Conservation (phyloP, 2,113 vertebrate species). For the Oophaga pumilio region DNA sequence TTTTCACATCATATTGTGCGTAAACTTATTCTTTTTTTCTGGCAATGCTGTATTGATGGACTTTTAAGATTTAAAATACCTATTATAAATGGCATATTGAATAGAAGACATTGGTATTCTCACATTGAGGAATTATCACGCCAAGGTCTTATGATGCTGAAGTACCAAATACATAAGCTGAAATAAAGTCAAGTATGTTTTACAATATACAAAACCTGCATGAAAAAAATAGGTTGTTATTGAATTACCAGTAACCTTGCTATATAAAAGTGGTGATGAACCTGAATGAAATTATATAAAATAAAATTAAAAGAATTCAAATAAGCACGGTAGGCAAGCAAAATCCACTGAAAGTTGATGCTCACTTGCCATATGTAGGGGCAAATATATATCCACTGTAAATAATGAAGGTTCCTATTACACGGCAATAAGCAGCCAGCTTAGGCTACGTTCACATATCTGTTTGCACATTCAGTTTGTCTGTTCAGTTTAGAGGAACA, state of each 20-base stretch:
- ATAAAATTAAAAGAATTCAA: too few species aligned
- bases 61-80: background rate
- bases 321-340: too few species aligned
- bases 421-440: too few species aligned
- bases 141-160: constrained; percentile 15
- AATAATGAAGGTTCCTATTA: too few species aligned
- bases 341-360: too few species aligned
- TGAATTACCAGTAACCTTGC: background rate
- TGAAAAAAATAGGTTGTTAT: background rate
- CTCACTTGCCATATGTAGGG: too few species aligned
- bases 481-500: too few species aligned
- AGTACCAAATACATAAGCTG: background rate
- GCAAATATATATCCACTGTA: too few species aligned
- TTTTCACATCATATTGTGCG: background rate
- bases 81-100: constrained; percentile 3
- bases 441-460: too few species aligned
- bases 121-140: background rate
- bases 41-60: background rate
- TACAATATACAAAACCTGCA: background rate
- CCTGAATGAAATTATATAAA: too few species aligned
- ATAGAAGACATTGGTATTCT: background rate
- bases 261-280: background rate
- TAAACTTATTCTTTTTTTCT: background rate
- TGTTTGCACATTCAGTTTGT: too few species aligned
- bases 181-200: background rate